A percentile compares a stretch with the other conserved stretches of the same genome.
These are phyloP conservation scores for Strix uralensis DNA, from an alignment of 2,113 vertebrate genomes.

Conservation along the genomic window DNA sequence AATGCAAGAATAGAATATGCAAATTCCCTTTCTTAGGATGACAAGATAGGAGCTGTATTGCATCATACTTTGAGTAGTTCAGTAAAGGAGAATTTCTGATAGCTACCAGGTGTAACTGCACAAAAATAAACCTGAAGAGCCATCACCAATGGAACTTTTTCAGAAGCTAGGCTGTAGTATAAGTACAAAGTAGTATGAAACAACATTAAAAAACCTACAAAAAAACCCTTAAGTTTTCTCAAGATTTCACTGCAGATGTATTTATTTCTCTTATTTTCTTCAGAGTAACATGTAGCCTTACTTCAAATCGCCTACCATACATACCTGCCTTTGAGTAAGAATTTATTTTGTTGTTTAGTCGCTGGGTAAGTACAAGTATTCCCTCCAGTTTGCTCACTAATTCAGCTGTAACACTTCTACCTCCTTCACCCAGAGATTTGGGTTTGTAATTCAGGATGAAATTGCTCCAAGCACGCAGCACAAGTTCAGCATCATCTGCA, in stretches of 20 bases:
- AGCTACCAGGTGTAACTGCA: neutral
- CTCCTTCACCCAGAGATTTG: slow-evolving; percentile 77
- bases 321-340: slow-evolving; percentile 82
- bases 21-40: neutral
- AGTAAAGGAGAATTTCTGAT: neutral
- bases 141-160: neutral
- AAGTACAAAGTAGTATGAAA: neutral
- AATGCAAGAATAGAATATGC: neutral
- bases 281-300: neutral
- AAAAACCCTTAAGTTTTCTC: neutral
- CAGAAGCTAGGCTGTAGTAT: neutral
- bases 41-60: neutral
- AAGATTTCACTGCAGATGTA: neutral
- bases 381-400: slow-evolving; percentile 89
- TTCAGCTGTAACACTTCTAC: slow-evolving; percentile 79
- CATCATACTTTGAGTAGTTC: neutral
- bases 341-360: slow-evolving; percentile 92
- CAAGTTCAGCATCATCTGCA: slow-evolving; percentile 87
- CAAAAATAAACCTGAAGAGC: neutral
- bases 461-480: slow-evolving; percentile 90
- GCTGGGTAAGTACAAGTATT: slow-evolving; percentile 86
- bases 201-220: neutral
- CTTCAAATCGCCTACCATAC: neutral
- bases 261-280: neutral
- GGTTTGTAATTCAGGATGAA: slow-evolving; percentile 87